Base-by-base conservation (phyloP, 1,140 invertebrate species). In the Steinernema khuongi region DNA sequence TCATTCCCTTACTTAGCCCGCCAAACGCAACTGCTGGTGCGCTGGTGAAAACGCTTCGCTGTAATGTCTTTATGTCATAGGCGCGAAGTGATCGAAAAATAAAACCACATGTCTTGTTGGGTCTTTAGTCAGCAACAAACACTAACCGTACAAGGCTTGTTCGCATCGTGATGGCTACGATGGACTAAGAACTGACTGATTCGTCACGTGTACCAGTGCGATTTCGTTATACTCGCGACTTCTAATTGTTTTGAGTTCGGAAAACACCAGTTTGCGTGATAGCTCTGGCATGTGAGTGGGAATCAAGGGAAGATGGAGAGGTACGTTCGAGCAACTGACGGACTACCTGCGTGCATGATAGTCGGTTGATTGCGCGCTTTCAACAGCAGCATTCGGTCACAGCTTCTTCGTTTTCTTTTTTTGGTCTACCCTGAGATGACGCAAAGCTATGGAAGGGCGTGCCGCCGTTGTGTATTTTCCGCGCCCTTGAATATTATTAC, bases 401-500 rank as follows among this genome's bases (percentile, higher is more conserved):
- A 60, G 50, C 50, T 60, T 60, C 50, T 60, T 60, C 50, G 11
- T 60, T 26, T 60, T 60, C 50, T 60, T 60, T 60, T 60, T 60
- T 11, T 7, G 50, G 50, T 60, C 22, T 60, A 60, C 50, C 14
- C 14, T 7, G 4, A 60, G 50, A 60, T 60, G 50, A 60, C 50
- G 26, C 50, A 22, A 60, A 60, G 11, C 19, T 60, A 60, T 60
- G 19, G 50, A 60, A 60, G 50, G 50, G 50, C 50, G 50, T 60
- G 50, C 50, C 50, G 26, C 7, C 50, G 22, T 26, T 60, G 14
- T 4, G 50, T 14, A 4, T 60, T 60, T 60, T 60, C 7, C 50
- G 14, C 50, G 50, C 50, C 50, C 50, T 60, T 60, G 50, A 60
- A 60, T 60, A 60, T 60, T 60, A 60, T 60, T 60, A 60, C 50